A percentile compares a stretch with the other conserved stretches of the same genome.
phyloP scores from a whole-genome alignment of 2,888 invertebrate genomes.

The Palloptera scutellata region DNA sequence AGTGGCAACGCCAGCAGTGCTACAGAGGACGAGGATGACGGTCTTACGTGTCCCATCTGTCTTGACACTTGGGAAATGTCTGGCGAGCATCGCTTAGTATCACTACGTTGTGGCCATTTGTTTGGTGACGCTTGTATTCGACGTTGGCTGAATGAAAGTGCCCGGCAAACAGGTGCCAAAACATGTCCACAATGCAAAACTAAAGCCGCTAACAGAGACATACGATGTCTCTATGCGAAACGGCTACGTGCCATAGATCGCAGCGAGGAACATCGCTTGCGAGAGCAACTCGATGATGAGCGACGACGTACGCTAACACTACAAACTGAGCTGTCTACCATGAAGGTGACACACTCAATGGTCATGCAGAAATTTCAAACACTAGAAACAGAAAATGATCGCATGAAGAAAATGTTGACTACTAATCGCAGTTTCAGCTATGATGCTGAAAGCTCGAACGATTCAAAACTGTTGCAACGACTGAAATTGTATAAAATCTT shows the following conservation, averaged over 20 bases:
- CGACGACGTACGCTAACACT: slow-evolving; percentile 69
- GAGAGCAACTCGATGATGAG: slow-evolving; percentile 69
- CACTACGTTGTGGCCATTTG: slow-evolving; percentile 90
- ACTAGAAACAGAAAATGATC: slow-evolving; percentile 51
- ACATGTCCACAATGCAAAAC: slow-evolving; percentile 90
- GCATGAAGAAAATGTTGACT: slow-evolving; percentile 48
- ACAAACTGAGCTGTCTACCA: slow-evolving; percentile 70
- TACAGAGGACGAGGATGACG: slow-evolving; percentile 70
- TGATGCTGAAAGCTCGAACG: slow-evolving; percentile 16
- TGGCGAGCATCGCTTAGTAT: slow-evolving; percentile 85
- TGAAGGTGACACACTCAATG: slow-evolving; percentile 50
- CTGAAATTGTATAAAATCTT: slow-evolving; percentile 59
- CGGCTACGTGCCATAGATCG: slow-evolving; percentile 80
- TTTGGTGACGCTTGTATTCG: slow-evolving; percentile 81
- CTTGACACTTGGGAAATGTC: slow-evolving; percentile 87
- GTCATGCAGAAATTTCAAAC: slow-evolving; percentile 44
- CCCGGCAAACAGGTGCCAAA: slow-evolving; percentile 61
- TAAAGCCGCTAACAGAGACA: slow-evolving; percentile 73
- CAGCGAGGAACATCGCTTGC: slow-evolving; percentile 74
- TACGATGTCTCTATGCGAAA: slow-evolving; percentile 82
- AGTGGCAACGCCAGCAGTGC: slow-evolving; percentile 60
- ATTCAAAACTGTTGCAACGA: slow-evolving; percentile 21
- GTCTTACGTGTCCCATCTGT: slow-evolving; percentile 85
- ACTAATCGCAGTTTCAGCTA: slow-evolving; percentile 30
- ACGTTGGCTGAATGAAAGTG: slow-evolving; percentile 62